Conservation (phyloP, 1,140 invertebrate genomes). For the Drosophila sproati region DNA sequence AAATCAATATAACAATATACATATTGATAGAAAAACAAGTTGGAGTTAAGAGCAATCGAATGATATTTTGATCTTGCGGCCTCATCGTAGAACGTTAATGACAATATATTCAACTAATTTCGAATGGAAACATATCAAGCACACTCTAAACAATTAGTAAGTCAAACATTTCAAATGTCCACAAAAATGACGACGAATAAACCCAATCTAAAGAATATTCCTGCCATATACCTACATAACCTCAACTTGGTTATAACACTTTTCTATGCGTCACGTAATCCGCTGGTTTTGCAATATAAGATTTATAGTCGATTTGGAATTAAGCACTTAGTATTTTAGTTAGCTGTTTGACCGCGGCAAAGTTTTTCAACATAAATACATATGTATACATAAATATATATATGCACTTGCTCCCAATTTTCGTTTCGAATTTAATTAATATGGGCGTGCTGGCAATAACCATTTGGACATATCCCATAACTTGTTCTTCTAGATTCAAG, state of each 20-base stretch:
- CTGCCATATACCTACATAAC: neutral
- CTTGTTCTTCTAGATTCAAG: neutral
- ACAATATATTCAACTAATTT: neutral
- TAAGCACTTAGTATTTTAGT: slow-evolving; percentile 2
- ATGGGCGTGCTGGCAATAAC: slow-evolving; percentile 54
- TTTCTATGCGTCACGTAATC: neutral
- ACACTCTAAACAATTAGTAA: neutral
- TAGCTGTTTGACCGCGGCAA: slow-evolving; percentile 8
- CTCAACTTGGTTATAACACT: neutral
- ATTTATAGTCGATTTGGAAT: neutral
- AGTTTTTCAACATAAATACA: neutral
- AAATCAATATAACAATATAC: no score
- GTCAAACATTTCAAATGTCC: no score
- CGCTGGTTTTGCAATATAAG: neutral
- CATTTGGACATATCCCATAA: neutral
- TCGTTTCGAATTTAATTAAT: slow-evolving; percentile 51
- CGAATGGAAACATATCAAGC: neutral
- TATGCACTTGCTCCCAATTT: slow-evolving; percentile 43
- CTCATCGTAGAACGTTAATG: neutral
- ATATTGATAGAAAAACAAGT: no score
- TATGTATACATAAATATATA: slow-evolving; percentile 4
- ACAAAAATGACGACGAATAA: no score
- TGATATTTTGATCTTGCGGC: no score
- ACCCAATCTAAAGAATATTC: neutral
- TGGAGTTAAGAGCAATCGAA: no score